phyloP scores from a whole-genome alignment of 1,140 invertebrate species.

The Mamestra configurata region DNA sequence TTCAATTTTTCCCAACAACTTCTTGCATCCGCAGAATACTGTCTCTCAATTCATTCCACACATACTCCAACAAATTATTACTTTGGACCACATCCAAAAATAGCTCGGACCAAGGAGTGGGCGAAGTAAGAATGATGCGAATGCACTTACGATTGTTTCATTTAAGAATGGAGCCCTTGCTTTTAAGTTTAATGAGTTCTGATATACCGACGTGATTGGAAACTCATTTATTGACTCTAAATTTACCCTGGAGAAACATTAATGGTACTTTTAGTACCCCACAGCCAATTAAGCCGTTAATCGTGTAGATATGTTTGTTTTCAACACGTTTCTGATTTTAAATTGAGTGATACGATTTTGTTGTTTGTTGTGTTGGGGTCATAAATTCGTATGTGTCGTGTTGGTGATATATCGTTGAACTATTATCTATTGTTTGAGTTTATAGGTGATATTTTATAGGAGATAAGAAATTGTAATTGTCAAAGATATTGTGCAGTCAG shows the following conservation, averaged over 20 bases:
- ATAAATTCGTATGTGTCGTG: not conserved
- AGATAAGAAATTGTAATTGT: not conserved
- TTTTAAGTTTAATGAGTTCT: slow-evolving; percentile 77
- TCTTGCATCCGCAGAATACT: too few relatives aligned
- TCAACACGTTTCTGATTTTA: not conserved
- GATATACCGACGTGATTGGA: slow-evolving; percentile 69
- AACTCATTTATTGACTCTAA: slow-evolving; percentile 53
- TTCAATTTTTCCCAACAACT: too few relatives aligned
- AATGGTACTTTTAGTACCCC: slow-evolving; percentile 31
- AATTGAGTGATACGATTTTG: slow-evolving; percentile 5
- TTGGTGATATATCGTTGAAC: not conserved
- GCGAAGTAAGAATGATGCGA: slow-evolving; percentile 79
- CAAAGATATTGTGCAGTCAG: not conserved
- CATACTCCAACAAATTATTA: slow-evolving; percentile 39
- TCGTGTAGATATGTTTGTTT: slow-evolving; percentile 6
- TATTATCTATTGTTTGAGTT: not conserved
- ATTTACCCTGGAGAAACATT: slow-evolving; percentile 26
- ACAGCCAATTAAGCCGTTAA: slow-evolving; percentile 16
- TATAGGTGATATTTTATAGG: not conserved
- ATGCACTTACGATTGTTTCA: slow-evolving; percentile 79
- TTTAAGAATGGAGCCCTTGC: slow-evolving; percentile 75
- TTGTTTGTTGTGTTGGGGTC: not conserved
- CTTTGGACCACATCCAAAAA: slow-evolving; percentile 65
- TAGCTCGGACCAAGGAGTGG: slow-evolving; percentile 82
- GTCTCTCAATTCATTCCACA: too few relatives aligned